A percentile compares a stretch with the other conserved stretches of the same genome.
phyloP scores from a whole-genome alignment of 2,888 invertebrate species.

The Drosophila acutilabella region DNA sequence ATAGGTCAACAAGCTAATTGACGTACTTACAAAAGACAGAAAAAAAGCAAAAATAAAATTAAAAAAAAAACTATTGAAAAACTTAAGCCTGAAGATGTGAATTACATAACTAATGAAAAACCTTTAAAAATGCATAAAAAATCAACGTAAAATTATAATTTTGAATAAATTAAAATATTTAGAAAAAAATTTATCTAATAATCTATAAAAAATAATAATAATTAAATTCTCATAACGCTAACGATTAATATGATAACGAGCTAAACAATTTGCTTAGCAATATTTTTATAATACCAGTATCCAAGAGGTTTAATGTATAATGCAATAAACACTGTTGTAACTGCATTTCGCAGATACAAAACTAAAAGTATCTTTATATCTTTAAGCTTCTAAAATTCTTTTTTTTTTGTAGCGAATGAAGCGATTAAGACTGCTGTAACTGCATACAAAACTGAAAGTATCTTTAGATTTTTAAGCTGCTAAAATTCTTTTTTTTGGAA shows the following conservation, averaged over 20 bases:
- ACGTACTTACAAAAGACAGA: background rate
- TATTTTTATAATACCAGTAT: background rate
- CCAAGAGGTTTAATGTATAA: background rate
- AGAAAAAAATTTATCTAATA: background rate
- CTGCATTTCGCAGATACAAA: background rate
- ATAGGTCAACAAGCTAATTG: constrained; percentile 44
- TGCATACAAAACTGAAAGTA: background rate
- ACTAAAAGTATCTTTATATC: background rate
- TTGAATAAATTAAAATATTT: constrained; percentile 14
- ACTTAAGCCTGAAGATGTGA: background rate
- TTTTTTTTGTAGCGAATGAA: too few species aligned
- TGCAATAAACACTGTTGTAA: background rate
- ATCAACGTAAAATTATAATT: background rate
- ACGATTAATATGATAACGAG: constrained; percentile 11
- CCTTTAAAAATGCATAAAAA: constrained; percentile 20
- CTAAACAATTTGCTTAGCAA: background rate
- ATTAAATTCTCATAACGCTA: background rate
- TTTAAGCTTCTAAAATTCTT: background rate
- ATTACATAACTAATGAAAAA: constrained; percentile 13
- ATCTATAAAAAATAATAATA: background rate
- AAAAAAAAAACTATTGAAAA: constrained; percentile 3
- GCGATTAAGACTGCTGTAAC: background rate
- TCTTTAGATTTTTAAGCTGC: background rate
- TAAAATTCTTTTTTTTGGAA: too few species aligned
- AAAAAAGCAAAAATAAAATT: background rate